Base-by-base conservation (phyloP, 2,888 invertebrate species). In the Melolontha melolontha region DNA sequence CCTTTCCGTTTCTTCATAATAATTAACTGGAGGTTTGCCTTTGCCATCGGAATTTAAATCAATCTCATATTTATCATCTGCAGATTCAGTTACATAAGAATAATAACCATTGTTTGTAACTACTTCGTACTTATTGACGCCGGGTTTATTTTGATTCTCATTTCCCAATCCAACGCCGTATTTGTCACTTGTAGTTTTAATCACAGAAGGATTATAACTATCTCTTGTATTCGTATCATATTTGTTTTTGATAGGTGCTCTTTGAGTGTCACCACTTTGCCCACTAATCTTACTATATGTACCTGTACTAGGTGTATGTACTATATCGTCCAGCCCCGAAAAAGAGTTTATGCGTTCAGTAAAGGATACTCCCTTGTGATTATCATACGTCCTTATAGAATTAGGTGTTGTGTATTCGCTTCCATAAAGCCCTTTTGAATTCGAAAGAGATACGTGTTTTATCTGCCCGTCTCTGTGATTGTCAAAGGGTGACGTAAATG, bases 321-420 rank as follows among this genome's bases (percentile, higher is more conserved):
- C 41, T 54, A 66, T 55, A 17, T 54, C 54, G 16, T 66, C 65
- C 8, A 55, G 22, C 8, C 54, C 47, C 22, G 66, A 57, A 29
- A 66, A 47, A 2, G 66, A 47, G 40, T 66, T 66, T 11, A 66
- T 59, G 2, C 44, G 10, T 10, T 59, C 59, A 1, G 51, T 64
- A n/a, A 52, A 64, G 8, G 40, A 52, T 12, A 52, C 51, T 11
- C 27, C 29, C n/a, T 34, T 52, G 6, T 5, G 22, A n/a, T 17
- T 49, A 10, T 41, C 34, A 16, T 41, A 12, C 16, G 8, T 16
- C n/a, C 29, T 14, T n/a, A 47, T 39, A 6, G 54, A 55, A 39
- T 57, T 66, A 27, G 52, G 52, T 14, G 52, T 52, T 7, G 64
- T 64, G 12, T 59, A 14, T 14, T 29, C 34, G 7, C 10, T 6